Evolutionary conservation across 2,888 invertebrate genomes (phyloP).

Genomic region (Sialis lutaria): DNA sequence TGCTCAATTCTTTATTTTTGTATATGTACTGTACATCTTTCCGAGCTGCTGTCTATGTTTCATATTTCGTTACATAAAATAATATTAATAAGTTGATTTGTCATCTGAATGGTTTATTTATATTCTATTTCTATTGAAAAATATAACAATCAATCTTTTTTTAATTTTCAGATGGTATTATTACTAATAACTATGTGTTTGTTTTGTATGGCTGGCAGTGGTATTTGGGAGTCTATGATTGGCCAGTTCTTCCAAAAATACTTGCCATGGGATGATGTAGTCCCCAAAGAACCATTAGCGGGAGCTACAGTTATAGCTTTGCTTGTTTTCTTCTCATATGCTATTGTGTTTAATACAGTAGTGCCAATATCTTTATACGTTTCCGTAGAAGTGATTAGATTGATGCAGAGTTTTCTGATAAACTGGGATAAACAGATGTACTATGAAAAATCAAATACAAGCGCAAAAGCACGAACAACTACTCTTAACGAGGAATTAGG

Average conservation of each 20-base stretch:
- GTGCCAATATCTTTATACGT: constrained; percentile 99
- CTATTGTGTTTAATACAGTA: constrained; percentile 97
- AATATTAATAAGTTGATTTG: not conserved
- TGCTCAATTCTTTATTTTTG: no score
- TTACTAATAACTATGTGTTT: constrained; percentile 94
- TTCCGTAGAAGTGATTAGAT: constrained; percentile 89
- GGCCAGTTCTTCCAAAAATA: constrained; percentile 79
- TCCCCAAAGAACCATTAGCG: constrained; percentile 64
- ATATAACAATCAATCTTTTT: constrained; percentile 8
- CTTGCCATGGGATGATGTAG: constrained; percentile 87
- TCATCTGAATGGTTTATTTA: not conserved
- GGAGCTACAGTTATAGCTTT: constrained; percentile 88
- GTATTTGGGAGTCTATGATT: constrained; percentile 91
- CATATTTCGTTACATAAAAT: no score
- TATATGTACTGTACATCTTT: no score
- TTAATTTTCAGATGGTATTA: constrained; percentile 75
- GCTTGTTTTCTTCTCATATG: constrained; percentile 97
- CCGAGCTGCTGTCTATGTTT: no score
- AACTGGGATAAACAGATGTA: constrained; percentile 99
- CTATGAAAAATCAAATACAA: constrained; percentile 73
- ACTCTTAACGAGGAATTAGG: constrained; percentile 96
- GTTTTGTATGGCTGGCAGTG: constrained; percentile 94
- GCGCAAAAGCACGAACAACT: constrained; percentile 91
- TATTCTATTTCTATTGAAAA: not conserved
- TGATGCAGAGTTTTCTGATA: constrained; percentile 94